These are phyloP conservation scores for Tinamus major DNA, from an alignment of 2,797 vertebrate genomes.

Conservation along the genomic window DNA sequence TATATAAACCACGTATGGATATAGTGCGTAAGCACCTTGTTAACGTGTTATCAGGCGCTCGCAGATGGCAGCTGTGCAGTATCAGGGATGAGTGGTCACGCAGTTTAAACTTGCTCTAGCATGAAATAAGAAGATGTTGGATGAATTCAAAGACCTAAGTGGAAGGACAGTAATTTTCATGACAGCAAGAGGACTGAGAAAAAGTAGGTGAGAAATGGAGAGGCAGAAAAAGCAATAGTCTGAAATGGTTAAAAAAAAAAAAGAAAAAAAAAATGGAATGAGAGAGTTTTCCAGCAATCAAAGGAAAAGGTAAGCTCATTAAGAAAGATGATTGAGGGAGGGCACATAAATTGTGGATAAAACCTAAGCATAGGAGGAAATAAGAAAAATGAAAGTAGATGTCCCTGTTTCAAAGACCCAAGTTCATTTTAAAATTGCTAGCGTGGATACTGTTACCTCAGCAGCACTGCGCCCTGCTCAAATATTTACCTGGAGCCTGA, in stretches of 20 bases:
- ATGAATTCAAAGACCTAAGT: not conserved
- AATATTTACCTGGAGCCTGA: not conserved
- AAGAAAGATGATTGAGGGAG: not conserved
- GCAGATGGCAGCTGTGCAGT: not conserved
- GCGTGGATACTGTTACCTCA: not conserved
- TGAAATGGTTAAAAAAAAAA: not conserved
- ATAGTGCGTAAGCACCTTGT: not conserved
- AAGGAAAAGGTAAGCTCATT: not conserved
- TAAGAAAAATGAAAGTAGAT: not conserved
- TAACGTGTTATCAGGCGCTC: not conserved
- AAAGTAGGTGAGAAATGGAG: not conserved
- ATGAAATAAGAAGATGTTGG: fast-evolving
- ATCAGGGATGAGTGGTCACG: fast-evolving
- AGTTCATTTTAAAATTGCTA: not conserved
- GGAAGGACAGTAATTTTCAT: not conserved
- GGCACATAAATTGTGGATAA: not conserved
- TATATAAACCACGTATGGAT: not conserved
- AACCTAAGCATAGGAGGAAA: not conserved
- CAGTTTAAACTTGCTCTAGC: not conserved
- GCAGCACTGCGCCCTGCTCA: not conserved
- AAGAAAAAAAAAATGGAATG: not conserved
- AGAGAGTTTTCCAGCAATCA: not conserved
- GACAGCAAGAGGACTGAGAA: not conserved
- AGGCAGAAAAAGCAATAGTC: not conserved
- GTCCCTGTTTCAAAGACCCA: not conserved